Evolutionary conservation across 2,113 vertebrate species (phyloP).

Genomic region (Phyllostomus discolor): DNA sequence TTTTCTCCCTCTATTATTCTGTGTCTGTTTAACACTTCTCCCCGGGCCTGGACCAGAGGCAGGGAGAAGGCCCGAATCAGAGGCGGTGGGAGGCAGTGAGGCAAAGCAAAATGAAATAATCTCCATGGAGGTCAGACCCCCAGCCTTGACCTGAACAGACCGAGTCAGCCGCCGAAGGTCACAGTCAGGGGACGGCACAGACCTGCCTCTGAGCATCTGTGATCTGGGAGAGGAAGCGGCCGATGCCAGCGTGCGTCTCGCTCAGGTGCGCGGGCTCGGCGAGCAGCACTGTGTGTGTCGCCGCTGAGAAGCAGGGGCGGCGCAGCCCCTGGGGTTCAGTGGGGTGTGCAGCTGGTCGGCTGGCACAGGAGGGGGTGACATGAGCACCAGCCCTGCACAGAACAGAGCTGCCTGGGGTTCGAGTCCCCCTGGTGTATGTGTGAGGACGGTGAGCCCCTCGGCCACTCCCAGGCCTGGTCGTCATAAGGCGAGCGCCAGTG

Average conservation of each 20-base stretch:
- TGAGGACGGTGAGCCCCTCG: neutral
- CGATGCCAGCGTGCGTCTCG: neutral
- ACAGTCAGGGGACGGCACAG: neutral
- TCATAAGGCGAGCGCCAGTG: neutral
- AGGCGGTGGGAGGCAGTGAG: neutral
- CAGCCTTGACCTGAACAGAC: conserved; percentile 25
- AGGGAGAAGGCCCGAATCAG: neutral
- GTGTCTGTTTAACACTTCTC: conserved; percentile 12
- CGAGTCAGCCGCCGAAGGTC: neutral
- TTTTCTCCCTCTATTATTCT: neutral
- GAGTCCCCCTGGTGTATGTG: neutral
- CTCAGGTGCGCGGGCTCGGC: neutral
- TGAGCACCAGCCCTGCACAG: neutral
- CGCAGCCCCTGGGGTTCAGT: neutral
- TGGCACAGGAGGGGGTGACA: neutral
- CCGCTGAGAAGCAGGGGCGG: neutral
- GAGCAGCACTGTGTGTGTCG: neutral
- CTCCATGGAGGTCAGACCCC: conserved; percentile 7
- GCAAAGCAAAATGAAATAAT: neutral
- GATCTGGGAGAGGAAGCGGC: conserved; percentile 20
- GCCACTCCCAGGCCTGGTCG: neutral
- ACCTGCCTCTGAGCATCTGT: neutral
- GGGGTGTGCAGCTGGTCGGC: neutral
- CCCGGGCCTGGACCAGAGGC: neutral
- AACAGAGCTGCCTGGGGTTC: neutral